Evolutionary conservation across 2,888 invertebrate species (phyloP).

Genomic region (Pyrrhia umbra): DNA sequence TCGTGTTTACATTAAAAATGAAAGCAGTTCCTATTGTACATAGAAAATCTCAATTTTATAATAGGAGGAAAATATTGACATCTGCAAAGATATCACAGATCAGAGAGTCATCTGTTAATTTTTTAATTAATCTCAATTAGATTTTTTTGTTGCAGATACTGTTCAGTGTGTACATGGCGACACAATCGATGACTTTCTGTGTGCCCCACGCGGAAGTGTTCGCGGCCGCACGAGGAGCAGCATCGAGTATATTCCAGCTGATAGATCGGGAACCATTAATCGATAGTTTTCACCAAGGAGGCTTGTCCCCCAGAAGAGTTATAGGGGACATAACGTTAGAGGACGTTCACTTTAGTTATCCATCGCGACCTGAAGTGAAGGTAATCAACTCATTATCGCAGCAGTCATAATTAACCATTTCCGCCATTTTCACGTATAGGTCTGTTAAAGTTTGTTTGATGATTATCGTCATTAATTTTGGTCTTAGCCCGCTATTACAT

Average conservation of each 20-base stretch:
- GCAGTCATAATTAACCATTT: neutral
- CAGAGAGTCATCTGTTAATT: too few relatives aligned
- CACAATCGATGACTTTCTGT: constrained; percentile 94
- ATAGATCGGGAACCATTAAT: constrained; percentile 93
- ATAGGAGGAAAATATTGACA: too few relatives aligned
- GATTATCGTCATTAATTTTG: neutral
- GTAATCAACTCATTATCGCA: constrained; percentile 70
- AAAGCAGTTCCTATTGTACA: too few relatives aligned
- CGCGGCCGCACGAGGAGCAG: constrained; percentile 93
- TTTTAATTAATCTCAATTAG: neutral
- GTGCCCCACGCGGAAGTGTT: constrained; percentile 94
- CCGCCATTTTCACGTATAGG: neutral
- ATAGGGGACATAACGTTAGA: constrained; percentile 93
- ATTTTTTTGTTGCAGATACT: constrained; percentile 87
- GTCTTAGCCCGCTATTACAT: neutral
- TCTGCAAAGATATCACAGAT: too few relatives aligned
- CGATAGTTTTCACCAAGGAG: constrained; percentile 91
- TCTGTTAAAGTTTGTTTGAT: neutral
- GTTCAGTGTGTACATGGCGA: constrained; percentile 94
- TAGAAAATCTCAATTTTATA: too few relatives aligned
- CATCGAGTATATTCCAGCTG: constrained; percentile 92
- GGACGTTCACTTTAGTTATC: constrained; percentile 94
- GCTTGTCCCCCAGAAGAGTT: constrained; percentile 90
- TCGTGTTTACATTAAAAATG: too few relatives aligned
- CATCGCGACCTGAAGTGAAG: constrained; percentile 93